Evolutionary conservation across 2,797 vertebrate genomes (phyloP), one percentile per base, ranked within the genome.

Genomic region (Bovichtus diacanthus): DNA sequence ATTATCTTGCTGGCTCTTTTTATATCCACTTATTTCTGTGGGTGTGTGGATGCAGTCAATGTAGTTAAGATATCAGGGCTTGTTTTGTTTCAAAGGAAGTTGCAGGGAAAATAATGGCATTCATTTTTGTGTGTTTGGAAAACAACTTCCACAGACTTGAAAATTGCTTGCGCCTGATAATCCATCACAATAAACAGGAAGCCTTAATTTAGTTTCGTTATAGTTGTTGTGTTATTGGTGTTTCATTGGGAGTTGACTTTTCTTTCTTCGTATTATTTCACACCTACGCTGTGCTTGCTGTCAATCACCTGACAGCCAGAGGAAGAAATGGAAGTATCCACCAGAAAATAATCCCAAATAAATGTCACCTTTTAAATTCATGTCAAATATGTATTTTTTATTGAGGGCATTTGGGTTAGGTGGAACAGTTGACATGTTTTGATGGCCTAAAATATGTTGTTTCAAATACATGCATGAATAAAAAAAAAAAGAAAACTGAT

Each of bases 171-270:
- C 34, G 74, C 41, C 66, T 70, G 63, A 67, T 87, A 82, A 88
- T 88, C 78, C 76, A 82, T 80, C 77, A 87, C 49, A 79, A 74
- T 82, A 79, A 85, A 87, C 66, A 76, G 31, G 9, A 61, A 16
- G 54, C 47, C 39, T 82, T 90, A 65, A 86, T 89, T 88, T 83
- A 66, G 69, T 86, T 87, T 75, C 70, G 38, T 73, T 78, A 70
- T 51, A 82, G 66, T 73, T 73, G 54, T 58, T 38, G 61, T 61
- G 47, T 65, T 80, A 72, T 81, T 87, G 66, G 80, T 86, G 77
- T 81, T 71, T 81, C 36, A 80, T 81, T 71, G 78, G 51, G 60
- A 80, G 58, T 25, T 23, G 19, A 75, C 31, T 60, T 50, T 19
- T 55, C 63, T 47, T 69, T n/a, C 31, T n/a, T 54, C 19, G 54